A percentile compares a stretch with the other conserved stretches of the same genome.
Conservation (phyloP, 2,797 vertebrate genomes). For the Hafferia zeledoni region DNA sequence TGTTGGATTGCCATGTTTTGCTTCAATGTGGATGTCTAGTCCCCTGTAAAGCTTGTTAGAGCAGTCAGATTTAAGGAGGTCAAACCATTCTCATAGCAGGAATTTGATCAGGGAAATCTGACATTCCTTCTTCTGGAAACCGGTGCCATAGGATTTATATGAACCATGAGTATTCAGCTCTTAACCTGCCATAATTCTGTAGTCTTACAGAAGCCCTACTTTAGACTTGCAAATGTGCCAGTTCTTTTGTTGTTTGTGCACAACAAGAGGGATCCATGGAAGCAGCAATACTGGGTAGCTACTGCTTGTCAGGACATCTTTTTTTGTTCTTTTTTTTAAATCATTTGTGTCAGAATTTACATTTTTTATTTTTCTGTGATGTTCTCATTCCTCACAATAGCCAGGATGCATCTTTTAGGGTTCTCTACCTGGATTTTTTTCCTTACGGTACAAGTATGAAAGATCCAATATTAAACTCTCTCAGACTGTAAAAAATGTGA, state of each 20-base stretch:
- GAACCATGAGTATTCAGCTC: neutral
- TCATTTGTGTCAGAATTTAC: neutral
- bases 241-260: neutral
- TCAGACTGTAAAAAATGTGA: neutral
- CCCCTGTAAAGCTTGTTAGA: neutral
- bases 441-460: neutral
- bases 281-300: neutral
- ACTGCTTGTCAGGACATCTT: neutral
- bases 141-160: neutral
- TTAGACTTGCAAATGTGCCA: neutral
- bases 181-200: neutral
- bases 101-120: neutral
- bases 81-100: neutral
- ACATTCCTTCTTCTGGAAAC: neutral
- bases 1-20: neutral
- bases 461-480: neutral
- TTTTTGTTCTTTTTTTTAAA: neutral
- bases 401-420: neutral
- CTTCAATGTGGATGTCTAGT: neutral
- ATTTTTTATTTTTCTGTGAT: neutral
- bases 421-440: neutral
- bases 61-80: neutral
- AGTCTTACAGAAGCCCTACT: neutral
- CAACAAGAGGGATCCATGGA: neutral
- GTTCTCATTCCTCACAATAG: neutral